phyloP scores from a whole-genome alignment of 2,888 invertebrate genomes.

The Coremacera marginata region DNA sequence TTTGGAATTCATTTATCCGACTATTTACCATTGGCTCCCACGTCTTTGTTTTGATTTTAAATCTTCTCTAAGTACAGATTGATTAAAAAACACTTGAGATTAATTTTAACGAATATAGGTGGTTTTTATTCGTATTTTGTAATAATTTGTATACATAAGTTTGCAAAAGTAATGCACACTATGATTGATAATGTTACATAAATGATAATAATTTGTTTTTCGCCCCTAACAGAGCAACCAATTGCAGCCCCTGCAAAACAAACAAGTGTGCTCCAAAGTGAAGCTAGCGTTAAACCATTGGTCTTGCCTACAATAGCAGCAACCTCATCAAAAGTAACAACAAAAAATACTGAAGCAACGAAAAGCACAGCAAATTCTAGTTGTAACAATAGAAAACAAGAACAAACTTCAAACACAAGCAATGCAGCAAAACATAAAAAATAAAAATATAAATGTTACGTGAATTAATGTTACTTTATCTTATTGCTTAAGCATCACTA shows the following conservation, averaged over 20 bases:
- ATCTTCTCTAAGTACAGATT: too few relatives aligned
- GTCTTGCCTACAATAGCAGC: constrained; percentile 6
- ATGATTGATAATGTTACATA: too few relatives aligned
- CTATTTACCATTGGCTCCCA: too few relatives aligned
- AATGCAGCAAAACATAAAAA: constrained; percentile 28
- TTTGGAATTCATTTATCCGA: too few relatives aligned
- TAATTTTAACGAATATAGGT: too few relatives aligned
- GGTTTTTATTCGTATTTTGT: too few relatives aligned
- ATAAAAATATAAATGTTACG: constrained; percentile 9
- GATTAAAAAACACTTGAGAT: too few relatives aligned
- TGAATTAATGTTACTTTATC: background rate
- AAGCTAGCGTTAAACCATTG: background rate
- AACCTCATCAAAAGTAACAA: background rate
- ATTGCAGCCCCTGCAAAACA: background rate
- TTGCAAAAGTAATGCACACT: too few relatives aligned
- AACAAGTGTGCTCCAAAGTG: background rate
- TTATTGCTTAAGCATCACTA: background rate
- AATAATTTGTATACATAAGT: too few relatives aligned
- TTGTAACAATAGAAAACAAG: constrained; percentile 7
- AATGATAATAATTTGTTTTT: background rate
- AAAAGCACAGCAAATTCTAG: background rate
- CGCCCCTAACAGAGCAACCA: background rate
- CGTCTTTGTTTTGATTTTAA: too few relatives aligned
- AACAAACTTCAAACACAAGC: background rate
- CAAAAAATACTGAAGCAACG: background rate